Conservation (phyloP, 2,888 invertebrate species). For the Rhimphoctona megacephalus region DNA sequence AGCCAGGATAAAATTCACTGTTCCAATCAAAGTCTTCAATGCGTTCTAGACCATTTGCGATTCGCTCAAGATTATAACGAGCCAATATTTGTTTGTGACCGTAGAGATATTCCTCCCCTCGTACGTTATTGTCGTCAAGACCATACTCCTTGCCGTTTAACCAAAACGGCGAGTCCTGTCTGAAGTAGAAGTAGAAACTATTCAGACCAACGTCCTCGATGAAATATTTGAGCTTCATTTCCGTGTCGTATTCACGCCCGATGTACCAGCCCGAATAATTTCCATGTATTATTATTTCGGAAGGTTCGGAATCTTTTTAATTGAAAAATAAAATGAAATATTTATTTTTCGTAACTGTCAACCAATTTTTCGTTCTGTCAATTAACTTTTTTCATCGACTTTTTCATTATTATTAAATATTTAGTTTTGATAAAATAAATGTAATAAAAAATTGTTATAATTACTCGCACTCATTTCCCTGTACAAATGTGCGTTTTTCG, state of each 20-base stretch:
- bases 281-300: constrained; percentile 85
- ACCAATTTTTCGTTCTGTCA: not conserved
- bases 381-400: not conserved
- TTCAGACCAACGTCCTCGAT: constrained; percentile 90
- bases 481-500: constrained; percentile 83
- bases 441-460: not conserved
- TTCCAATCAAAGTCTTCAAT: constrained; percentile 85
- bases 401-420: not conserved
- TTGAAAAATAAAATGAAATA: not conserved
- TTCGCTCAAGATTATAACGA: constrained; percentile 86
- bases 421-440: not conserved
- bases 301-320: constrained; percentile 77
- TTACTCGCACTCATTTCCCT: constrained; percentile 79
- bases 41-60: constrained; percentile 86
- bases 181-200: constrained; percentile 89
- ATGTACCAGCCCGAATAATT: constrained; percentile 88
- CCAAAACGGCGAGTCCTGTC: constrained; percentile 88
- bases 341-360: not conserved
- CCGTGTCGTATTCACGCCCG: constrained; percentile 86
- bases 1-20: constrained; percentile 85
- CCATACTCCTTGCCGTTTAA: constrained; percentile 86
- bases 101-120: constrained; percentile 85
- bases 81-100: constrained; percentile 85
- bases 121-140: constrained; percentile 82
- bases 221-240: constrained; percentile 88